These are phyloP conservation scores for Rhinoraja longicauda DNA, from an alignment of 2,797 vertebrate genomes.

Conservation along the genomic window DNA sequence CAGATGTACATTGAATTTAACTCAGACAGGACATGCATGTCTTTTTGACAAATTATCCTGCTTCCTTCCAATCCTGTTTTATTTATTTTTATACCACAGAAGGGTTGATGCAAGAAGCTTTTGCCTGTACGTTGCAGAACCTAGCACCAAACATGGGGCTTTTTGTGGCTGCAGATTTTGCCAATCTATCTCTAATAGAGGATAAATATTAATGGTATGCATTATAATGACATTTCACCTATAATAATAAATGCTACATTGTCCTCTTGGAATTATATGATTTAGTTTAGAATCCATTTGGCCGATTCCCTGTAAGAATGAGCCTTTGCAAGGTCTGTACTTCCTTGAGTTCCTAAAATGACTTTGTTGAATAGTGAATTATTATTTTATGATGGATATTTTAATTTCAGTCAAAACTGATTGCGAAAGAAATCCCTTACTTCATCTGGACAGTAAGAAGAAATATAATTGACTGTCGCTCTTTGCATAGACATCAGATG, in stretches of 20 bases:
- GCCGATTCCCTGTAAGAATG: neutral
- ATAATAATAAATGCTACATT: neutral
- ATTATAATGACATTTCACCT: neutral
- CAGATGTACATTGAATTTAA: neutral
- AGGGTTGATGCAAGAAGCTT: neutral
- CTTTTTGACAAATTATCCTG: neutral
- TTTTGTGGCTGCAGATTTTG: neutral
- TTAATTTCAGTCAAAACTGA: conserved; percentile 49
- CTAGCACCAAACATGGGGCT: neutral
- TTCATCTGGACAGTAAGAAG: conserved; percentile 53
- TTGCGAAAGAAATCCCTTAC: conserved; percentile 46
- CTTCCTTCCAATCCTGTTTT: neutral
- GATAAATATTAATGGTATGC: neutral
- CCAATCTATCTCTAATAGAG: neutral
- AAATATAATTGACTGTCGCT: conserved; percentile 44
- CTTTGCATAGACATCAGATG: conserved; percentile 48
- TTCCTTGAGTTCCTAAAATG: neutral
- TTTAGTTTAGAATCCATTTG: neutral
- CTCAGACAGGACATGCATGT: neutral
- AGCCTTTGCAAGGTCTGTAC: neutral
- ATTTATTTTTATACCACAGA: neutral
- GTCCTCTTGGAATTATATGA: neutral
- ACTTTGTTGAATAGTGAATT: neutral
- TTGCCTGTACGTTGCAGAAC: neutral
- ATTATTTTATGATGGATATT: neutral